Base-by-base conservation (phyloP, 2,113 vertebrate genomes). In the Motacilla tschutschensis region DNA sequence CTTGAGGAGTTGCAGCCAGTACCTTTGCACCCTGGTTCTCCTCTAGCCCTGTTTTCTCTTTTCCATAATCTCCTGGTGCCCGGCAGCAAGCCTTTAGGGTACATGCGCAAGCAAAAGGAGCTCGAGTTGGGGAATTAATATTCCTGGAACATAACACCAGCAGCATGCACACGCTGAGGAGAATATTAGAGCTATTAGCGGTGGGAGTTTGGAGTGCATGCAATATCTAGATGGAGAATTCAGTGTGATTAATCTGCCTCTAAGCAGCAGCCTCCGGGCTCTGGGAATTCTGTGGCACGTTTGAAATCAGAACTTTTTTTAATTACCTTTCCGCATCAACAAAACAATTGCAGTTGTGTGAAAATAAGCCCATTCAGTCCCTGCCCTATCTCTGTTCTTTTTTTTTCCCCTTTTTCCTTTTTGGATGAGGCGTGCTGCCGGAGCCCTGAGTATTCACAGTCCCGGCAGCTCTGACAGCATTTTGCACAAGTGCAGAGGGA, bases 181-280 rank as follows among this genome's bases (percentile, higher is more conserved):
- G 97, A 97, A 97, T 97, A 97, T 97, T 97, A 97, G 96, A 95
- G 96, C 97, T 96, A 97, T 97, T 97, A 97, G 97, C 96, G 91
- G 96, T 97, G 97, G 96, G 96, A 97, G 95, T 96, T 97, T 96
- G 95, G 97, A 97, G 96, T 96, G 96, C 96, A 88, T 96, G 95
- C 97, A 96, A 90, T 96, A 97, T 97, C 97, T 97, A 96, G 97
- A 97, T 97, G 96, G 96, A 97, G 97, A 96, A 97, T 97, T 97
- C 95, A 93, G 94, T 97, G 96, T 97, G 97, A 97, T 97, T 97
- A 97, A 97, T 97, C 97, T 97, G 97, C 96, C 96, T 97, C 96
- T 97, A 97, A 97, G 97, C 96, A 97, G 97, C 97, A 96, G 97
- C 97, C 97, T 97, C 95, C 50, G 87, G 96, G 97, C 96, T 97